These are phyloP conservation scores for Delphinus delphis DNA, from an alignment of 2,113 vertebrate species.

Conservation along the genomic window DNA sequence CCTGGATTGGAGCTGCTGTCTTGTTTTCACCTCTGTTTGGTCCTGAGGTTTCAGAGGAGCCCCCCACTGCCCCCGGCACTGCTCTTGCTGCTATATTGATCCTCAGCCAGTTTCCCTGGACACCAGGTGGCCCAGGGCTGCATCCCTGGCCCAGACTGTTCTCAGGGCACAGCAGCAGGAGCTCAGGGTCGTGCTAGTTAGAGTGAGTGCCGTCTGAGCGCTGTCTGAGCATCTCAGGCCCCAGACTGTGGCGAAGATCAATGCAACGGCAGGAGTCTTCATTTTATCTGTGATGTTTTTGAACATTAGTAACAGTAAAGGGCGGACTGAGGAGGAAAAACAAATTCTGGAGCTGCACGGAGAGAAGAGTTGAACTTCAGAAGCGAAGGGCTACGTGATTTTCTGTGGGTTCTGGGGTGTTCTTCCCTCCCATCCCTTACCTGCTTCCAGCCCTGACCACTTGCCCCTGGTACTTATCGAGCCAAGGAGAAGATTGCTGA, in stretches of 20 bases:
- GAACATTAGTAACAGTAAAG: not conserved
- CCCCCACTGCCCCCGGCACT: not conserved
- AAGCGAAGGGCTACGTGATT: not conserved
- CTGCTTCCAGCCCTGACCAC: too few relatives aligned
- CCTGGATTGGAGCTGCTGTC: not conserved
- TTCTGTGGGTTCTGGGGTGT: not conserved
- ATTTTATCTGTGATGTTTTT: not conserved
- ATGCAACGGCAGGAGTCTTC: conserved; percentile 37
- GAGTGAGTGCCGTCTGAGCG: not conserved
- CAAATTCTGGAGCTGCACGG: not conserved
- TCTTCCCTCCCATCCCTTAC: accelerated
- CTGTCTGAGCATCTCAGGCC: not conserved
- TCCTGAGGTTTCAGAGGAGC: not conserved
- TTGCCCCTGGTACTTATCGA: too few relatives aligned
- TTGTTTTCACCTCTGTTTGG: not conserved
- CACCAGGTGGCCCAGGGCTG: not conserved
- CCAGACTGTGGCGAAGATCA: not conserved
- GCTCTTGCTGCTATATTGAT: conserved; percentile 5
- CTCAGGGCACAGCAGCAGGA: conserved; percentile 33
- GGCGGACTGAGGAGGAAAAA: not conserved
- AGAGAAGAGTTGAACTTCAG: not conserved
- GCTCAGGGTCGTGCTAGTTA: not conserved
- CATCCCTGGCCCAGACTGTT: not conserved
- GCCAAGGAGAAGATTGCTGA: too few relatives aligned
- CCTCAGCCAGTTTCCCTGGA: not conserved